phyloP scores from a whole-genome alignment of 2,113 vertebrate genomes.

The Oryzias javanicus region DNA sequence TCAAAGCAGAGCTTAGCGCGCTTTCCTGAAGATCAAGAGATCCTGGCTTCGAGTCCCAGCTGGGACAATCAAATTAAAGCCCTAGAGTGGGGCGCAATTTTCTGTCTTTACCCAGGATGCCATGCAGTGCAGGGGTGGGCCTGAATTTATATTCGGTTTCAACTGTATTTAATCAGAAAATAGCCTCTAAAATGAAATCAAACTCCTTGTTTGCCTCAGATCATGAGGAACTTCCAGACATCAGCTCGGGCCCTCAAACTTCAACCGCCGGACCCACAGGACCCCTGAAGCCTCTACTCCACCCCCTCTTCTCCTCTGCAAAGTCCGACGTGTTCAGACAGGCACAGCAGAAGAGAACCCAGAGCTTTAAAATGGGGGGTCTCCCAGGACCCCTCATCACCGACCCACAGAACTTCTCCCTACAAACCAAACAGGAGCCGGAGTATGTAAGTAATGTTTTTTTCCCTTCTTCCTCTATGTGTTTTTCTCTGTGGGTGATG shows the following conservation, averaged over 20 bases:
- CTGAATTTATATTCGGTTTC: no score
- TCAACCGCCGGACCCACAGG: slow-evolving; percentile 71
- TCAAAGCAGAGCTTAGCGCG: no score
- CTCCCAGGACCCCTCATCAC: slow-evolving; percentile 78
- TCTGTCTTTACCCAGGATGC: no score
- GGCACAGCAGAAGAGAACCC: slow-evolving; percentile 83
- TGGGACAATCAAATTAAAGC: no score
- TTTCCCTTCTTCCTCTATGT: slow-evolving; percentile 62
- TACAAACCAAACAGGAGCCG: slow-evolving; percentile 85
- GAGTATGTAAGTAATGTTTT: slow-evolving; percentile 86
- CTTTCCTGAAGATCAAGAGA: no score
- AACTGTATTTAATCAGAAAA: no score
- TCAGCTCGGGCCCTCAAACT: slow-evolving; percentile 66
- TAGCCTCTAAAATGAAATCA: no score
- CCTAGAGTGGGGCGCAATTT: no score
- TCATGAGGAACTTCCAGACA: slow-evolving; percentile 77
- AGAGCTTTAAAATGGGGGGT: slow-evolving; percentile 85
- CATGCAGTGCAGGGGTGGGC: no score
- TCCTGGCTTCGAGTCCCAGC: no score
- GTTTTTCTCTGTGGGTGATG: slow-evolving; percentile 56
- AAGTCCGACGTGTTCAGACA: slow-evolving; percentile 84
- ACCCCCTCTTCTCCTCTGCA: slow-evolving; percentile 62
- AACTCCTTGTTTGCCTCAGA: slow-evolving; percentile 54
- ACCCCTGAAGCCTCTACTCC: slow-evolving; percentile 54
- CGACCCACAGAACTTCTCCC: slow-evolving; percentile 88